Percentiles rank a stretch among this genome's conserved stretches.
These are phyloP conservation scores for Podilymbus podiceps DNA, from an alignment of 2,113 vertebrate species.

Conservation along the genomic window DNA sequence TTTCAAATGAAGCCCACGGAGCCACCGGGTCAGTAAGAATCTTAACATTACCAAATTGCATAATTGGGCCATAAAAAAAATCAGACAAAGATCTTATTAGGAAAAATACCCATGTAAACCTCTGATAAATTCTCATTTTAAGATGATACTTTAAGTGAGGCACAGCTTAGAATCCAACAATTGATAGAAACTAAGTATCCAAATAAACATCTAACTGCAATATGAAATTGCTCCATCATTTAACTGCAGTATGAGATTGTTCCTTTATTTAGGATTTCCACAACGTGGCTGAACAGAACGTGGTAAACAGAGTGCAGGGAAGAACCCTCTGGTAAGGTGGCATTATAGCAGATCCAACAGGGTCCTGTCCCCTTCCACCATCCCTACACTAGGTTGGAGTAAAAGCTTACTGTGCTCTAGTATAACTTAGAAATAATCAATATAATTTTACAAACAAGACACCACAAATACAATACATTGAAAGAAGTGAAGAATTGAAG, in stretches of 20 bases:
- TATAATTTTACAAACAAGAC: neutral
- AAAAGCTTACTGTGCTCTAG: neutral
- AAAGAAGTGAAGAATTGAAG: neutral
- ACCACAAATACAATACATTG: constrained; percentile 10
- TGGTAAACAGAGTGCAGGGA: neutral
- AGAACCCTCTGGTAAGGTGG: neutral
- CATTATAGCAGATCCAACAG: neutral
- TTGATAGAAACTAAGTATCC: neutral
- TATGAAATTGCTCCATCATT: neutral
- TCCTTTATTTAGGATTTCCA: neutral
- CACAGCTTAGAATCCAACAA: neutral
- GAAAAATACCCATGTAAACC: neutral
- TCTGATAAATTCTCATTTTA: neutral
- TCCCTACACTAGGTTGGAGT: neutral
- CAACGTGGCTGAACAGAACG: neutral
- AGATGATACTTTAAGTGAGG: neutral
- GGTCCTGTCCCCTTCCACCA: neutral
- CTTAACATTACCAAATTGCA: neutral
- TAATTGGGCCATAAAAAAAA: neutral
- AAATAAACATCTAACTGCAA: neutral
- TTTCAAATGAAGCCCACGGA: neutral
- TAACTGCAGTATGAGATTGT: neutral
- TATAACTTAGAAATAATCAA: neutral
- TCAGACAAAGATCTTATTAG: neutral
- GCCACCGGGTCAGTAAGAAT: neutral